Base-by-base conservation (phyloP, 2,888 invertebrate species). In the Poecilobothrus nobilitatus region DNA sequence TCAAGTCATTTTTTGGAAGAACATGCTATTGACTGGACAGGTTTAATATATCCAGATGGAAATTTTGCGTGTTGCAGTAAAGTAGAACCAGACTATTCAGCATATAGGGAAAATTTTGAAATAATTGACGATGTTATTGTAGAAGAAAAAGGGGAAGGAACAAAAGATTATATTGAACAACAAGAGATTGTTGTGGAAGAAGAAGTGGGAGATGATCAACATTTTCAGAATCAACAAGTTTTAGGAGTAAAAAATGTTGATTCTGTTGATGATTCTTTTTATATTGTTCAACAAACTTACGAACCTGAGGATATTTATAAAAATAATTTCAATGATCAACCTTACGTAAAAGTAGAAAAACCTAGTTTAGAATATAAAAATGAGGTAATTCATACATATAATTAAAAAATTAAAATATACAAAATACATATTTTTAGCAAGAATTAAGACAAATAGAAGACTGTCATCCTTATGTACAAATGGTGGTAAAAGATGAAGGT, bases 1-100 rank as follows among this genome's bases (percentile, higher is more conserved):
- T n/a, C 15, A 53, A 53, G n/a, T 53, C 53, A 53, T 53, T 53
- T 18, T 53, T n/a, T 53, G 18, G n/a, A 53, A 4, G 53, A 53
- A 18, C 53, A 53, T 53, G 53, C 53, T 18, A 53, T 53, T 53
- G 53, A 53, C 15, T 53, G 53, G 53, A 53, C 12, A 6, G 53
- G 53, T 53, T 53, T 53, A 53, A 53, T 53, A 53, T 53, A 53
- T 53, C 53, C 53, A 53, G 53, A 53, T 53, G 53, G 53, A 53
- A 53, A 53, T 53, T 53, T 18, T 53, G 53, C 53, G 7, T 53
- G 53, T n/a, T 53, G 53, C 15, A 53, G 53, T n/a, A 53, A 53
- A 53, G 53, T 53, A 2, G 53, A 53, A 53, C 53, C 53, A 18
- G 53, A 53, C 15, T 53, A 53, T 15, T 12, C 18, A 15, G 9